Base-by-base conservation (phyloP, 2,888 invertebrate genomes). In the Ferrisia virgata region DNA sequence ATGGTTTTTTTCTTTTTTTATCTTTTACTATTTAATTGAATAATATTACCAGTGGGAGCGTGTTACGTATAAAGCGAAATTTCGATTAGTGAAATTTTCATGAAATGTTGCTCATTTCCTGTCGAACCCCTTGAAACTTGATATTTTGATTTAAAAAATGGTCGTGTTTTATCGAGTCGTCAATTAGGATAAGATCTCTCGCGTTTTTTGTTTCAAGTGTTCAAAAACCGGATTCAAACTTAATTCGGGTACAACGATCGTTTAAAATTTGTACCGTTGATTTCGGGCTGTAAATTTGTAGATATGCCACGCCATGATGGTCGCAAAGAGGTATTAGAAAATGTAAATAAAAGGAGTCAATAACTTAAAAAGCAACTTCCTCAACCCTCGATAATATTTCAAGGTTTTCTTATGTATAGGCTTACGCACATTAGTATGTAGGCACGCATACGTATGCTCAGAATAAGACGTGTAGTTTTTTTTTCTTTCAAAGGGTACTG, bases 341-440 rank as follows among this genome's bases (percentile, higher is more conserved):
- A 72, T 6, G 36, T 72, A 72, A 72, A 72, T 72, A 72, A 72
- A 72, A 36, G 53, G 18, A 72, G 72, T 72, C 72, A 72, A 72
- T 72, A 72, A 72, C 72, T 33, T 72, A 72, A 72, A 72, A 72
- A 72, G 72, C 72, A 36, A 72, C 72, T 72, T 72, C 72, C 72
- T 72, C 36, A 72, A 72, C 72, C 72, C 72, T 72, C 72, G 31
- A 36, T 72, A 72, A 18, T 33, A 36, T 72, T 72, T 36, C 72
- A 72, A 72, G 72, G 72, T 72, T 72, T 72, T 72, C 18, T 28
- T 64, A 28, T n/a, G n/a, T n/a, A n/a, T 72, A 33, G 72, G 72
- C 36, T 18, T 64, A 2, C 53, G 13, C 15, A n/a, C 13, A 18
- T 31, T 72, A 36, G 36, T 36, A 8, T 18, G 72, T 18, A 36